Evolutionary conservation across 1,140 invertebrate species (phyloP).

Genomic region (Formica exsecta): DNA sequence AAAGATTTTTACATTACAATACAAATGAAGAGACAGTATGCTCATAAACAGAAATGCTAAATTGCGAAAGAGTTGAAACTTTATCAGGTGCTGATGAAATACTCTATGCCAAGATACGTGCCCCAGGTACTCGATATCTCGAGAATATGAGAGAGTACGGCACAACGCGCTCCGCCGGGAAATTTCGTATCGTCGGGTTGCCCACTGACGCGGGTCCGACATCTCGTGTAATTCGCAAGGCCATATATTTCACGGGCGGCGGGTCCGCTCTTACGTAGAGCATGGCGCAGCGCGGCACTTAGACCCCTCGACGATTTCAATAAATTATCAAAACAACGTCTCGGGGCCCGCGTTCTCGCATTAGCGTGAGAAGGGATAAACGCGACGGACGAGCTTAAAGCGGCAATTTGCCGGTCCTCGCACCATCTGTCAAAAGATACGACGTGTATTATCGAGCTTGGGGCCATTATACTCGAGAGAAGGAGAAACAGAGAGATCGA

Average conservation of each 20-base stretch:
- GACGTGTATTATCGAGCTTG: slow-evolving; percentile 75
- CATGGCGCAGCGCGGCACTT: slow-evolving; percentile 56
- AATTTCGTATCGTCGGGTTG: slow-evolving; percentile 67
- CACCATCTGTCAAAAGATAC: slow-evolving; percentile 83
- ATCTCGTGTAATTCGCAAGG: slow-evolving; percentile 76
- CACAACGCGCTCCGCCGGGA: slow-evolving; percentile 62
- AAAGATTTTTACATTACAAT: background rate
- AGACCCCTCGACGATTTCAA: slow-evolving; percentile 78
- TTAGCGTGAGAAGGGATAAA: slow-evolving; percentile 74
- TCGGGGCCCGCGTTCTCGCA: slow-evolving; percentile 64
- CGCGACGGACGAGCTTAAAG: slow-evolving; percentile 76
- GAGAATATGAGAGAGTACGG: slow-evolving; percentile 46
- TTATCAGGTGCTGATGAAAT: slow-evolving; percentile 16
- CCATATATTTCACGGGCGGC: slow-evolving; percentile 75
- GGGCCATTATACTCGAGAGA: slow-evolving; percentile 57
- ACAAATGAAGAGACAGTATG: background rate
- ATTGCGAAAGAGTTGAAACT: slow-evolving; percentile 7
- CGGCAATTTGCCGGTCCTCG: slow-evolving; percentile 82
- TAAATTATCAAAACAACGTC: slow-evolving; percentile 80
- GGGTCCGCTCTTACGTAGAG: slow-evolving; percentile 61
- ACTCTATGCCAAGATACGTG: slow-evolving; percentile 23
- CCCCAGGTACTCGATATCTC: background rate
- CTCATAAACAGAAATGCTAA: background rate
- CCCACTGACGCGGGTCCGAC: slow-evolving; percentile 74
- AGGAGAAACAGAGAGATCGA: slow-evolving; percentile 40